Conservation (phyloP, 2,797 vertebrate genomes). For the Megalops cyprinoides region DNA sequence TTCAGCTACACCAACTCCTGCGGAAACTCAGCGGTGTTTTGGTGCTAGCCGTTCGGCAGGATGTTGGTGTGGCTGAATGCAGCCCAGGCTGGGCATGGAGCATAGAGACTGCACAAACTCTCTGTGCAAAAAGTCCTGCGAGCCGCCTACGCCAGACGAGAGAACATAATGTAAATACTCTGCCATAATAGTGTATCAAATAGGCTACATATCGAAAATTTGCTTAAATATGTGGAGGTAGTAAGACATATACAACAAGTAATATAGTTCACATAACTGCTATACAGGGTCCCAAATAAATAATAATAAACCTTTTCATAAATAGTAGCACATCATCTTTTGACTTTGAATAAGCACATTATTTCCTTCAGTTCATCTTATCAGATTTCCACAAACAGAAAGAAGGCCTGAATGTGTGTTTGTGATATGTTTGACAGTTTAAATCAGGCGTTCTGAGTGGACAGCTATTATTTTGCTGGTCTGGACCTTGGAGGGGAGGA, state of each 20-base stretch:
- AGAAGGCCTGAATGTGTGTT: neutral
- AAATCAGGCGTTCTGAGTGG: neutral
- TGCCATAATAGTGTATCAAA: slow-evolving; percentile 43
- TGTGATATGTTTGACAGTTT: neutral
- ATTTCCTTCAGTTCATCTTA: slow-evolving; percentile 12
- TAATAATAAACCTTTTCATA: neutral
- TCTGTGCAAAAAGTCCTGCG: slow-evolving; percentile 25
- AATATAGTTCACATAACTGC: slow-evolving; percentile 26
- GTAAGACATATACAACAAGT: slow-evolving; percentile 38
- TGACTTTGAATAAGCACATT: neutral
- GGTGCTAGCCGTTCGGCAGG: neutral
- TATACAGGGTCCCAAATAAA: slow-evolving; percentile 26
- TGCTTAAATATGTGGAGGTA: slow-evolving; percentile 44
- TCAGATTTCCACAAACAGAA: neutral
- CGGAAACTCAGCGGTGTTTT: neutral
- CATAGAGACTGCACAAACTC: slow-evolving; percentile 30
- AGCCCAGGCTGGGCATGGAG: no score
- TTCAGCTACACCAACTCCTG: slow-evolving; percentile 1
- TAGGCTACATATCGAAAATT: slow-evolving; percentile 51
- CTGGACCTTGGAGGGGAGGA: neutral
- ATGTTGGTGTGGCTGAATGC: no score
- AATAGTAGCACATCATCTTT: neutral
- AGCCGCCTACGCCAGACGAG: slow-evolving; percentile 30
- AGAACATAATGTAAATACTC: slow-evolving; percentile 41
- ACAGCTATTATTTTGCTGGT: slow-evolving; percentile 8